These are phyloP conservation scores for Diachasmimorpha longicaudata DNA, from an alignment of 1,140 invertebrate species.

Conservation along the genomic window DNA sequence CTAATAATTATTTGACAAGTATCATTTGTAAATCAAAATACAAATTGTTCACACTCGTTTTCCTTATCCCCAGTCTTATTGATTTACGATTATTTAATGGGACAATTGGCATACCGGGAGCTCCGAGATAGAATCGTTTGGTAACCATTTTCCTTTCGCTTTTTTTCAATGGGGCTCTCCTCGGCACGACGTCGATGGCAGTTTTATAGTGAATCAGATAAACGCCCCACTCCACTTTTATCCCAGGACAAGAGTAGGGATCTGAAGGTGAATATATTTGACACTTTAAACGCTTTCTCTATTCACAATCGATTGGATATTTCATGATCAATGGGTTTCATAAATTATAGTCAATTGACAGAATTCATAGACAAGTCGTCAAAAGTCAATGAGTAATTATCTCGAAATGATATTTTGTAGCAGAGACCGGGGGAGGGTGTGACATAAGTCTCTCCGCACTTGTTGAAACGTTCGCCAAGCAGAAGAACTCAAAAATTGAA, in stretches of 20 bases:
- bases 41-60: not conserved
- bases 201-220: slow-evolving; percentile 45
- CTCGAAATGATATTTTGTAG: too few species aligned
- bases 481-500: too few species aligned
- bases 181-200: slow-evolving; percentile 34
- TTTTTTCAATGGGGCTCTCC: slow-evolving; percentile 15
- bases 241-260: not conserved
- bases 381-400: too few species aligned
- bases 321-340: not conserved
- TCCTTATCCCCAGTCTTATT: slow-evolving; percentile 1
- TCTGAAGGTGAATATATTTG: slow-evolving; percentile 37
- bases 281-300: slow-evolving; percentile 27
- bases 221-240: slow-evolving; percentile 29
- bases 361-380: not conserved
- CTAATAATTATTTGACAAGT: not conserved
- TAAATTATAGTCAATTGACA: not conserved
- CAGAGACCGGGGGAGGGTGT: too few species aligned
- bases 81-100: slow-evolving; percentile 44
- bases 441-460: too few species aligned
- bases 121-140: slow-evolving; percentile 30
- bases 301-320: slow-evolving; percentile 11
- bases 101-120: slow-evolving; percentile 25
- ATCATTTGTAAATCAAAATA: not conserved
- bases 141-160: slow-evolving; percentile 7
- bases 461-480: too few species aligned